A percentile compares a stretch with the other conserved stretches of the same genome.
phyloP scores from a whole-genome alignment of 2,797 vertebrate species.

The Sebastes cheni region DNA sequence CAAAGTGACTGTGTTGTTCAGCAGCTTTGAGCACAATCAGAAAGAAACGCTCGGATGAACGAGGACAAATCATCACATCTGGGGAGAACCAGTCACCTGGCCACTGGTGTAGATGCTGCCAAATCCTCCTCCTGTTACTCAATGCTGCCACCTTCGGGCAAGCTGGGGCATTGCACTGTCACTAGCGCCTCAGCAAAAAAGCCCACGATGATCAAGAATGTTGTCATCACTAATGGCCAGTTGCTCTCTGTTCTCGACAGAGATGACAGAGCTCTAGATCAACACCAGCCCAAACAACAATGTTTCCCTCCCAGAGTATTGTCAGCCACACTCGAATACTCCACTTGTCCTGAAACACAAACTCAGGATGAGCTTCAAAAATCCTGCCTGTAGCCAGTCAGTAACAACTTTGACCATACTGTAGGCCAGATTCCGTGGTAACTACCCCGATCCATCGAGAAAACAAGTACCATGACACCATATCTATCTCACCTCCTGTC shows the following conservation, averaged over 20 bases:
- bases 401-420: constrained; percentile 29
- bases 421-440: constrained; percentile 31
- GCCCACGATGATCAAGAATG: constrained; percentile 62
- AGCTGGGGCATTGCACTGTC: constrained; percentile 73
- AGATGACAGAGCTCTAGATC: constrained; percentile 47
- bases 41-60: constrained; percentile 31
- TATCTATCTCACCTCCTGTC: constrained; percentile 61
- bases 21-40: constrained; percentile 63
- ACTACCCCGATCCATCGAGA: constrained; percentile 39
- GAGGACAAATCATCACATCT: constrained; percentile 51
- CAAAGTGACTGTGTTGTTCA: constrained; percentile 50
- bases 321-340: constrained; percentile 27
- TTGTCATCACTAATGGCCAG: constrained; percentile 62
- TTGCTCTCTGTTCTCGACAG: constrained; percentile 54
- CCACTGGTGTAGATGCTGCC: constrained; percentile 67
- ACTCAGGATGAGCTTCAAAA: constrained; percentile 46
- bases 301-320: constrained; percentile 36
- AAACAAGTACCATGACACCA: constrained; percentile 47
- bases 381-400: constrained; percentile 30
- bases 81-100: constrained; percentile 60
- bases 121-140: constrained; percentile 60
- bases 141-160: constrained; percentile 72
- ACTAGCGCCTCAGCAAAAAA: constrained; percentile 59
- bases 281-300: constrained; percentile 60
- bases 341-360: constrained; percentile 39